Evolutionary conservation across 1,140 invertebrate genomes (phyloP).

Genomic region (Micrasema minimum): DNA sequence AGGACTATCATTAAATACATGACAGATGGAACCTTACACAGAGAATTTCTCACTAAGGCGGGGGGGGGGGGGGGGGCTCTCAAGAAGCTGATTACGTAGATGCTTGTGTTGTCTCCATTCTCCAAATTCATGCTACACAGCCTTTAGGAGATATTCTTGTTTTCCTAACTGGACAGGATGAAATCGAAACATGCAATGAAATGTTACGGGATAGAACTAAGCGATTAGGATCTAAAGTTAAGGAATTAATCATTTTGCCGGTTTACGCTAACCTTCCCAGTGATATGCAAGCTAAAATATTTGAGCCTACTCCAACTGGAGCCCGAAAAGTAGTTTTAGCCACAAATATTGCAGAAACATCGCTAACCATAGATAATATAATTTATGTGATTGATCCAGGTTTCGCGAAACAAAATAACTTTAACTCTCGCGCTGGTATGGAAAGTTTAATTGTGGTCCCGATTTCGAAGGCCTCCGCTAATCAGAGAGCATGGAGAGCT

Average conservation of each 20-base stretch:
- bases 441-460: conserved; percentile 98
- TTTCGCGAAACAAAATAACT: conserved; percentile 99
- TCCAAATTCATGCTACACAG: conserved; percentile 98
- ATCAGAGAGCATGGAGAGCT: conserved; percentile 92
- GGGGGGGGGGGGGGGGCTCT: too few species aligned
- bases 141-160: conserved; percentile 95
- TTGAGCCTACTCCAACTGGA: conserved; percentile 93
- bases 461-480: conserved; percentile 96
- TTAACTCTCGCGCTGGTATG: conserved; percentile 98
- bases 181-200: conserved; percentile 97
- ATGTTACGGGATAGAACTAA: conserved; percentile 90
- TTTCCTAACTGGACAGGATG: conserved; percentile 95
- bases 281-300: conserved; percentile 99
- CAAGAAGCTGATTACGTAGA: conserved; percentile 99
- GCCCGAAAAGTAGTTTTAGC: conserved; percentile 96
- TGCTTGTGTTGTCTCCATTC: conserved; percentile 94
- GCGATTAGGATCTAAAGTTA: conserved; percentile 91
- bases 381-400: conserved; percentile 99
- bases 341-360: conserved; percentile 99
- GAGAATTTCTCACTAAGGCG: conserved; percentile 99
- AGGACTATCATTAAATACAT: conserved; percentile 99
- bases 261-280: conserved; percentile 99
- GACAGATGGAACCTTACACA: conserved; percentile 98
- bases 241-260: conserved; percentile 93
- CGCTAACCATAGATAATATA: conserved; percentile 98